Evolutionary conservation across 2,113 vertebrate species (phyloP).

Genomic region (Lepidothrix coronata): DNA sequence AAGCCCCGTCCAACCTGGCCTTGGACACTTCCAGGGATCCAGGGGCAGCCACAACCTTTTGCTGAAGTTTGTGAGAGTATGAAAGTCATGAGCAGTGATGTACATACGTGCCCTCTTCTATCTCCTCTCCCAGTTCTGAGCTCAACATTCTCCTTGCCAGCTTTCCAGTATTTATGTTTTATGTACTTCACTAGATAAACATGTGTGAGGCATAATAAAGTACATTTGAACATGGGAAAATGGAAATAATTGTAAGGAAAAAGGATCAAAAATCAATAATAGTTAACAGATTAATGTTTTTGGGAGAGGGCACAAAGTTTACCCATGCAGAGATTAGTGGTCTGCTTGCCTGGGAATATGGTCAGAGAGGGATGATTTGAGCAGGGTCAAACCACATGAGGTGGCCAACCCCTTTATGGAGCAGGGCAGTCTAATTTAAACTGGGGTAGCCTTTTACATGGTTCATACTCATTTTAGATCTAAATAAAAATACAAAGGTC

Average conservation of each 20-base stretch:
- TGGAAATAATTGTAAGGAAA: neutral
- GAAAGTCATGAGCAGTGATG: neutral
- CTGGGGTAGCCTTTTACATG: neutral
- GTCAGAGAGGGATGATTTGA: neutral
- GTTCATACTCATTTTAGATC: neutral
- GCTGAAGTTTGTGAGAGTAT: neutral
- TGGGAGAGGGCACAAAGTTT: neutral
- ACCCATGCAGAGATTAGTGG: neutral
- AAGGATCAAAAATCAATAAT: neutral
- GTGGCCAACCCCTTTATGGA: too few species aligned
- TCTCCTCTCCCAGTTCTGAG: neutral
- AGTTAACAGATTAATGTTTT: neutral
- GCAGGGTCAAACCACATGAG: too few species aligned
- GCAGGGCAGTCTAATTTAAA: neutral
- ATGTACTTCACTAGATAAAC: neutral
- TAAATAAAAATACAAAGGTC: neutral
- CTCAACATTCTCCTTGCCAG: neutral
- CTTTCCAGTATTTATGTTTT: neutral
- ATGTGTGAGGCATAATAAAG: neutral
- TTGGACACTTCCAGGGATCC: neutral
- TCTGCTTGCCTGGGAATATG: neutral
- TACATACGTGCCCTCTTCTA: accelerated
- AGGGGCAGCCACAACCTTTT: neutral
- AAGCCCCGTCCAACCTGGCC: neutral
- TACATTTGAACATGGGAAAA: neutral